Percentiles rank a stretch among this genome's conserved stretches.
Conservation (phyloP, 2,797 vertebrate genomes). For the Pseudocheirus occidentalis region DNA sequence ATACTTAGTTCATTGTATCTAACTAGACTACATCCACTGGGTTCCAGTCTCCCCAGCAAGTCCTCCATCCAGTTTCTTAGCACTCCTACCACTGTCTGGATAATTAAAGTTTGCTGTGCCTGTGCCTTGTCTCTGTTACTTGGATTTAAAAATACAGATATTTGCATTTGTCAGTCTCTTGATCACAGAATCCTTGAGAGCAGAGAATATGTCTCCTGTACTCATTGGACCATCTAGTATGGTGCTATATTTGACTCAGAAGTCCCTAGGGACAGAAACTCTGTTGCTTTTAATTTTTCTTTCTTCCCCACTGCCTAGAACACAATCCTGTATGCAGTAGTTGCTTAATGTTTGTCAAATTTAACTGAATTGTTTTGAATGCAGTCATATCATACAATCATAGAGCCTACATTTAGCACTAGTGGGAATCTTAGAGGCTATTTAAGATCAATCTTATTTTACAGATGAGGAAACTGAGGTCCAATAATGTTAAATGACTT, state of each 20-base stretch:
- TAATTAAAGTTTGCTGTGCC: background rate
- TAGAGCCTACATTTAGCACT: background rate
- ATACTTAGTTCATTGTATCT: background rate
- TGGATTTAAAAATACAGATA: background rate
- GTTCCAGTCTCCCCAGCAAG: background rate
- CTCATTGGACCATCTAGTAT: background rate
- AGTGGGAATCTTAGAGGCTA: background rate
- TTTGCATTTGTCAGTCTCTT: background rate
- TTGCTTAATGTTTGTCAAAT: background rate
- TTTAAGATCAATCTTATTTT: background rate
- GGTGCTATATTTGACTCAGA: background rate
- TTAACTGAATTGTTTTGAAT: background rate
- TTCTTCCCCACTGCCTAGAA: background rate
- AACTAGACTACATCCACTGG: background rate
- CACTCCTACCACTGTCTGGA: background rate
- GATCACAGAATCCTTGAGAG: background rate
- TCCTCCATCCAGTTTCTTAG: background rate
- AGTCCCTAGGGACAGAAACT: background rate
- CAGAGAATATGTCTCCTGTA: background rate
- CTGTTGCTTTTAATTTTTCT: background rate
- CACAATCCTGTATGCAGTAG: background rate
- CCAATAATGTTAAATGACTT: background rate
- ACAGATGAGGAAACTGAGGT: background rate
- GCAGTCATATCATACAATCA: background rate
- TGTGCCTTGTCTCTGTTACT: background rate